Base-by-base conservation (phyloP, 2,888 invertebrate genomes). In the Sisyra nigra region DNA sequence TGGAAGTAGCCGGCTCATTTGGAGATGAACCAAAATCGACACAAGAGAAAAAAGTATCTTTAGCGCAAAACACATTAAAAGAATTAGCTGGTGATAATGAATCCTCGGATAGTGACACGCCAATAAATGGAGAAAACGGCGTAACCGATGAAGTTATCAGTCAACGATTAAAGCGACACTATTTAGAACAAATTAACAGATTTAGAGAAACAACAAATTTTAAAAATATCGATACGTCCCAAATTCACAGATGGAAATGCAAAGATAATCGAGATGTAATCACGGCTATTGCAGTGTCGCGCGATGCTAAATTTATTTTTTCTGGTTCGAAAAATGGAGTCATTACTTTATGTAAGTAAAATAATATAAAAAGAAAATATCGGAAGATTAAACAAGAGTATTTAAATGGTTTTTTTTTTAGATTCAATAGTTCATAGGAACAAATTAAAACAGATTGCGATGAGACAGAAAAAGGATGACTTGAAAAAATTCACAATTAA, bases 301-400 rank as follows among this genome's bases (percentile, higher is more conserved):
- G 67, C 45, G 83, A 92, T 61, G 75, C 77, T 38, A 68, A 72
- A 52, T 74, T 66, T 53, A 66, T 85, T 1, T 93, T 76, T 61
- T 78, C 83, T 18, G 92, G 86, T 1, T 87, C 88, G 44, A 94
- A 94, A 67, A 88, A 92, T 60, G 81, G 87, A 38, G 71, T 74
- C 39, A 71, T 96, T 42, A 76, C 92, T 11, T 93, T 93, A 68
- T 96, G 91, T 72, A 63, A 59, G 63, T 56, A 46, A 24, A n/a
- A 24, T 24, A 24, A 24, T 24, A 24, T 7, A 5, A 24, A 24
- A 5, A 7, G 3, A n/a, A 40, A 6, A 11, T 38, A n/a, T 18
- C 33, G 33, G 9, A 11, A 4, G 33, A 6, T 13, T 33, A 4
- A 13, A 4, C 10, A 6, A 2, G 3, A n/a, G n/a, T n/a, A n/a